Base-by-base conservation (phyloP, 2,797 vertebrate genomes). In the Gymnothorax javanicus region DNA sequence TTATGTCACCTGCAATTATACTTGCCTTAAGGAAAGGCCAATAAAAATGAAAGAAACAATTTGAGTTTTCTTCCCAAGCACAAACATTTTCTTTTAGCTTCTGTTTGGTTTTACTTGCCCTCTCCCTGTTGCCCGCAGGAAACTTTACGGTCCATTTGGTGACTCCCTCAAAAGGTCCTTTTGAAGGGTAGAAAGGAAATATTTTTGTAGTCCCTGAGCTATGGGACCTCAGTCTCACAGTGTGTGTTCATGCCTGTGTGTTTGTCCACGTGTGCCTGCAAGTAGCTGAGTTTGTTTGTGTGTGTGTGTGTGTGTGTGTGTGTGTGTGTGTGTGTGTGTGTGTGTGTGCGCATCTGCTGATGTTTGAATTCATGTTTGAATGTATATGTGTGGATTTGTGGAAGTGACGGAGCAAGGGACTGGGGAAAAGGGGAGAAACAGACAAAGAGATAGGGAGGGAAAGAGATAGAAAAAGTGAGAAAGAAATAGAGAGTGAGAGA, bases 81-180 rank as follows among this genome's bases (percentile, higher is more conserved):
- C 82, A 88, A 88, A 79, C 84, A 88, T 82, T 81, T 67, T 82
- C 88, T 90, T 33, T 83, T 20, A n/a, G 67, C 33, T 20, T 86
- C 88, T 89, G 89, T 86, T 87, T 83, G 64, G 20, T 33, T 86
- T 84, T 81, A 12, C 59, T 90, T 73, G 59, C 81, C 54, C 83
- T 83, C 88, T 88, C 83, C 71, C 87, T 83, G 73, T 64, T 77
- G 85, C 82, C 77, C 54, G 85, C 17, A 75, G 86, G 69, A 82
- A 85, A 86, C 43, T 27, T 86, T 33, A 87, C 83, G 6, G 73
- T 86, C 90, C 87, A 89, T 90, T 91, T 90, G 90, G 86, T 89
- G 59, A 54, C 71, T n/a, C 58, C 85, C 84, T 84, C 83, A 91
- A 90, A 91, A 86, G 86, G 88, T 87, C 86, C 82, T 85, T 86